Evolutionary conservation across 2,113 vertebrate genomes (phyloP), one percentile per base, ranked within the genome.

Genomic region (Sorex araneus): DNA sequence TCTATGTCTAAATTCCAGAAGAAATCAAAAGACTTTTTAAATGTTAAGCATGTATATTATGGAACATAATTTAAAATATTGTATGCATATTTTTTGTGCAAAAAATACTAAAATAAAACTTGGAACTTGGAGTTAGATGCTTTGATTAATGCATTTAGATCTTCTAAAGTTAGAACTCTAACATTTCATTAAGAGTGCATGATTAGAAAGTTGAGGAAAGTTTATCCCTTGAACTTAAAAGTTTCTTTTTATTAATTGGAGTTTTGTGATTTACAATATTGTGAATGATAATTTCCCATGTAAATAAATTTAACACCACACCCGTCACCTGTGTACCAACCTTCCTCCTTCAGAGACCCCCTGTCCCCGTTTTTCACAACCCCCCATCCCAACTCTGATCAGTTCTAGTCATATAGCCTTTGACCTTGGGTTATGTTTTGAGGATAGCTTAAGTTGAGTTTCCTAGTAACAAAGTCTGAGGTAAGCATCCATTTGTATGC

Each of bases 1-100:
- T 93, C 27, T 66, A 50, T 9, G 87, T n/a, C 78, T 77, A 45
- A 87, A 85, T 74, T 80, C 13, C 43, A 45, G 70, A 28, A 9
- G 69, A 69, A 87, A 60, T 3, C 40, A 40, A 16, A 60, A 23
- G 57, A 21, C 8, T 54, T 70, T 19, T 23, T 71, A 36, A 54
- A 15, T 19, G 32, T 87, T 92, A 80, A 94, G 76, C 18, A 73
- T 76, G 73, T 11, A 70, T 79, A 57, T 40, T 86, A 82, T 57
- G 43, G 54, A 71, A 90, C 70, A 78, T 32, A 66, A 19, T 40
- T 92, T 84, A 87, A 84, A 69, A 70, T 80, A 81, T 83, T 64
- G 15, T 9, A 89, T 71, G 27, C 18, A 8, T 71, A 78, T 91
- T 90, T 76, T 54, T 91, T 91, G 66, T 60, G 73, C 80, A 94